phyloP scores from a whole-genome alignment of 2,797 vertebrate genomes.

The Chanos chanos region DNA sequence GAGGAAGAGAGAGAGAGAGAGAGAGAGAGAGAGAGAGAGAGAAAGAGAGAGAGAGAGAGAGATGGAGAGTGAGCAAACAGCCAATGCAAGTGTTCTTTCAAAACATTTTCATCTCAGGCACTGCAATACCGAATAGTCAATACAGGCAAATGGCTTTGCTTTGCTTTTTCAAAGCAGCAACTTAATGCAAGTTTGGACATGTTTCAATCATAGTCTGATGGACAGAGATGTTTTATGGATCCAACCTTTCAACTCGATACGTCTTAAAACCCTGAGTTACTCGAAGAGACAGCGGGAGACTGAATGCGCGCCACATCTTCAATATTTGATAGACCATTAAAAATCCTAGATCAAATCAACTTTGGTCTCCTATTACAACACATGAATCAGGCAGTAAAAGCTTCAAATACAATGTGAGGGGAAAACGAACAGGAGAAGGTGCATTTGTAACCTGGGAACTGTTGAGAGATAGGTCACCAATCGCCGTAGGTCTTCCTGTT shows the following conservation, averaged over 20 bases:
- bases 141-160: neutral
- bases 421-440: too few relatives aligned
- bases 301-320: too few relatives aligned
- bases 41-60: neutral
- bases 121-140: neutral
- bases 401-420: too few relatives aligned
- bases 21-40: neutral
- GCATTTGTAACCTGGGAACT: constrained; percentile 88
- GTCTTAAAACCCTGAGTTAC: too few relatives aligned
- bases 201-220: too few relatives aligned
- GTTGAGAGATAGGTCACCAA: constrained; percentile 95
- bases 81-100: neutral
- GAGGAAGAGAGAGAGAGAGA: neutral
- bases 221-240: too few relatives aligned
- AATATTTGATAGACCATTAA: too few relatives aligned
- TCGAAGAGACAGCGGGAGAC: too few relatives aligned
- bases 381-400: too few relatives aligned
- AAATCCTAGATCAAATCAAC: too few relatives aligned
- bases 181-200: neutral
- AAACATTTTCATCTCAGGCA: neutral
- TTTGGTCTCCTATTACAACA: too few relatives aligned
- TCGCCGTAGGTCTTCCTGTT: constrained; percentile 94
- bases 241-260: too few relatives aligned
- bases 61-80: neutral
- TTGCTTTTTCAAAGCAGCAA: neutral